Evolutionary conservation across 1,140 invertebrate species (phyloP), one percentile per base, ranked within the genome.

Genomic region (Tenebrio molitor): DNA sequence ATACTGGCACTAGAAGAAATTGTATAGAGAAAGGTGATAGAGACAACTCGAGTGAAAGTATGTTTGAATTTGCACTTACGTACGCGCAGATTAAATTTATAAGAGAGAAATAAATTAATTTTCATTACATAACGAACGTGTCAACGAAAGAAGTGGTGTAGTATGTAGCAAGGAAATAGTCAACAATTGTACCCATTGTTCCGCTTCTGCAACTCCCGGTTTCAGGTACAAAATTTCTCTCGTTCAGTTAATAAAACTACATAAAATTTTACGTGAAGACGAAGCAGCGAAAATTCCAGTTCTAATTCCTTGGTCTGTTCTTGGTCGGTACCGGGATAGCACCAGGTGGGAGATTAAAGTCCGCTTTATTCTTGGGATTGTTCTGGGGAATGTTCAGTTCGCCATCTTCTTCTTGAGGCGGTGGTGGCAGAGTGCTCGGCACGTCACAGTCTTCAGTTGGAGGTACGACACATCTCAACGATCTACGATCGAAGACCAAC

Each of bases 361-460:
- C 12, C 34, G 67, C 7, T 33, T 72, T 74, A 69, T 76, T 74
- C 74, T 81, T 78, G 8, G 80, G 76, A 36, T 79, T 80, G 41
- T 82, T 82, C 42, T 76, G 75, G 0, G 81, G 81, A 5, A 82
- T 73, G 62, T 82, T 82, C 16, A 76, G 58, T 17, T 77, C 73
- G n/a, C 74, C 78, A 12, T 76, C 82, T 6, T 79, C 78, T 64
- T 83, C 85, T 25, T 86, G 87, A 74, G 88, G 88, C 29, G 86
- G 85, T 0, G 87, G 86, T n/a, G 89, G 86, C 10, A 90, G 82
- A n/a, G 92, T 93, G 29, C 91, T 91, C 0, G 92, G 92, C 1
- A 93, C 87, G 75, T 95, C 93, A 77, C 93, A 95, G 75, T 95
- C 94, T 76, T 94, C 94, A 19, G 94, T 95, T 1, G 94, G 93